Conservation (phyloP, 2,888 invertebrate species). For the Phasia obesa region DNA sequence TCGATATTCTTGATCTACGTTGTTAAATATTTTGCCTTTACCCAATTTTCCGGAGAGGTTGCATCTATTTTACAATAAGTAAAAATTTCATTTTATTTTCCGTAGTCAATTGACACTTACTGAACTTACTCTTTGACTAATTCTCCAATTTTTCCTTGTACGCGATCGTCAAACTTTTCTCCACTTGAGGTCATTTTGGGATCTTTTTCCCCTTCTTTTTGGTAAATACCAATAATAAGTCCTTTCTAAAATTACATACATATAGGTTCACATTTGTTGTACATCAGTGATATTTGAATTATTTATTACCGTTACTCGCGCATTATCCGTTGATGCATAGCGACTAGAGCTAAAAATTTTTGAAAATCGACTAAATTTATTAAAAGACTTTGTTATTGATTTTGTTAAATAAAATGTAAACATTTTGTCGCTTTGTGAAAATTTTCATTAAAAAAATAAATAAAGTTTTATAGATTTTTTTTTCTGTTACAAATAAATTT, state of each 20-base stretch:
- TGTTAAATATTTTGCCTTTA: conserved; percentile 84
- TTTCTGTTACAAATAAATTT: conserved; percentile 9
- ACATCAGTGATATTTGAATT: background rate
- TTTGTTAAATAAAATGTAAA: background rate
- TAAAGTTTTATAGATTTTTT: background rate
- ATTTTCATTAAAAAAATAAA: background rate
- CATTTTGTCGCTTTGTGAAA: conserved; percentile 13
- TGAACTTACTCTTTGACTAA: conserved; percentile 82
- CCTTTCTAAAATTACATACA: conserved; percentile 80
- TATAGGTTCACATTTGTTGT: background rate
- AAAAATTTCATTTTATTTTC: background rate
- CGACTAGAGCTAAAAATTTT: background rate
- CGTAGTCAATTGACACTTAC: conserved; percentile 74
- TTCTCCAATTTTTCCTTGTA: conserved; percentile 83
- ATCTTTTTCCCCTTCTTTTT: conserved; percentile 81
- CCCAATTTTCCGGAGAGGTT: conserved; percentile 77
- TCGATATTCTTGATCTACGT: conserved; percentile 84
- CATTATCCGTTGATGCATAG: conserved; percentile 26
- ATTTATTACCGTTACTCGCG: conserved; percentile 22
- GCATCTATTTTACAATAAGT: conserved; percentile 57
- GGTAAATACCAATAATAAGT: conserved; percentile 84
- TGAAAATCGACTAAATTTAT: background rate
- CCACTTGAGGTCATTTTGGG: conserved; percentile 83
- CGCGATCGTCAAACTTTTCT: conserved; percentile 83
- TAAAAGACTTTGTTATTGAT: conserved; percentile 5